Evolutionary conservation across 2,113 vertebrate genomes (phyloP).

Genomic region (Myocastor coypus): DNA sequence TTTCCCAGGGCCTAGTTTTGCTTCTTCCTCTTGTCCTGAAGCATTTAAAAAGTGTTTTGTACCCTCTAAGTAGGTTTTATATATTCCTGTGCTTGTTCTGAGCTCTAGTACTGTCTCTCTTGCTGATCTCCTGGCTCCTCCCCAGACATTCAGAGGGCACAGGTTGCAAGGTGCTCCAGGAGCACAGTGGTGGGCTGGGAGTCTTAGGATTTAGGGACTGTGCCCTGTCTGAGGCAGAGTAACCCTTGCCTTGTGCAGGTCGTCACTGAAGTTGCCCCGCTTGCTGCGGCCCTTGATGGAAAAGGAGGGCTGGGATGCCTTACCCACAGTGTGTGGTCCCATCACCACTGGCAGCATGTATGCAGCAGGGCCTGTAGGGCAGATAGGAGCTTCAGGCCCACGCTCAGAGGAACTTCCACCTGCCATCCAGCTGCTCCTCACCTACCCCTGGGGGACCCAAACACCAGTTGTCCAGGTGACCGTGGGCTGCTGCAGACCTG

Average conservation of each 20-base stretch:
- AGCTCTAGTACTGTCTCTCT: neutral
- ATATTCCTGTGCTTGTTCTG: neutral
- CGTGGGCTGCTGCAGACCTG: conserved; percentile 66
- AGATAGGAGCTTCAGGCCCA: neutral
- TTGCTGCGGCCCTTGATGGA: conserved; percentile 83
- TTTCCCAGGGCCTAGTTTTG: too few relatives aligned
- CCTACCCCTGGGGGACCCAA: neutral
- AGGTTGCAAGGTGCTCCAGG: neutral
- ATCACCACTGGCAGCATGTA: conserved; percentile 82
- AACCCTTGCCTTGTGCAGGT: conserved; percentile 83
- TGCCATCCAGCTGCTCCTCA: neutral
- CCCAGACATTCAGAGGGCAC: neutral
- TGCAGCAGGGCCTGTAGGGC: conserved; percentile 76
- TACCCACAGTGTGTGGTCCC: conserved; percentile 78
- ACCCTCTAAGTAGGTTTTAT: too few relatives aligned
- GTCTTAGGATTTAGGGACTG: neutral
- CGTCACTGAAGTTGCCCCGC: conserved; percentile 80
- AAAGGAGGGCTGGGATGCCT: conserved; percentile 81
- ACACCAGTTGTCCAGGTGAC: accelerated
- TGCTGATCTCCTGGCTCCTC: neutral
- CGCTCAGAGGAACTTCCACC: neutral
- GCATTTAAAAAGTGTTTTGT: neutral
- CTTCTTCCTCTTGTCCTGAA: accelerated
- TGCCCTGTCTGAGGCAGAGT: neutral
- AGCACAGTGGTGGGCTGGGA: neutral